Evolutionary conservation across 2,797 vertebrate species (phyloP).

Genomic region (Ctenochaetus hawaiiensis): DNA sequence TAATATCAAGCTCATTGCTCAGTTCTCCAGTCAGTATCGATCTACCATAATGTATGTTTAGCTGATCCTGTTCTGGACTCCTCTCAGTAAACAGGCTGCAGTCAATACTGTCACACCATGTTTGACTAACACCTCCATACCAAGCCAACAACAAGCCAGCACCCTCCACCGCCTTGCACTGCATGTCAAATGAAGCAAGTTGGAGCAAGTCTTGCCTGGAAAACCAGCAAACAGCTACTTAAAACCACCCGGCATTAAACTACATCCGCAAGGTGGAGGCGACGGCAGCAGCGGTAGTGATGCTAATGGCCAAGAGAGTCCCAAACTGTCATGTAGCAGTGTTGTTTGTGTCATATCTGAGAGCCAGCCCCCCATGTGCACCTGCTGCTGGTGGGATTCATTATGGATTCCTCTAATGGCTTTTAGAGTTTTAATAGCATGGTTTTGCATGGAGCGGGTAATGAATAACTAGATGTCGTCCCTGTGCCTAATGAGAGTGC

Average conservation of each 20-base stretch:
- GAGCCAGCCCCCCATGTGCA: slow-evolving; percentile 73
- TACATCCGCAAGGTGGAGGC: slow-evolving; percentile 8
- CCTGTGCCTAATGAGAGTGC: slow-evolving; percentile 81
- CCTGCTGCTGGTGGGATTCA: slow-evolving; percentile 83
- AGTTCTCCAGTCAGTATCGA: slow-evolving; percentile 80
- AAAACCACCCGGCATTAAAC: slow-evolving; percentile 46
- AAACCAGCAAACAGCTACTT: slow-evolving; percentile 51
- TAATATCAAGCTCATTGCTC: slow-evolving; percentile 80
- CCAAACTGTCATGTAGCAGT: slow-evolving; percentile 73
- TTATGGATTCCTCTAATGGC: slow-evolving; percentile 85
- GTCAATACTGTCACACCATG: slow-evolving; percentile 78
- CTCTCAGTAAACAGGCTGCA: slow-evolving; percentile 79
- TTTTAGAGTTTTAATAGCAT: slow-evolving; percentile 84
- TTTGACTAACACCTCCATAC: slow-evolving; percentile 77
- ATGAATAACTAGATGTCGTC: slow-evolving; percentile 83
- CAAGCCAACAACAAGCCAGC: slow-evolving; percentile 50
- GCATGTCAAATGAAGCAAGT: slow-evolving; percentile 59
- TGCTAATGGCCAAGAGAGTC: slow-evolving; percentile 75
- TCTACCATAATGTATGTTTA: slow-evolving; percentile 84
- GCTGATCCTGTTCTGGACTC: slow-evolving; percentile 81
- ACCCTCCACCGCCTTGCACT: slow-evolving; percentile 39
- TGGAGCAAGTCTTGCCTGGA: slow-evolving; percentile 17
- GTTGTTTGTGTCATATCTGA: slow-evolving; percentile 77
- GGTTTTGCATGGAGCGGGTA: slow-evolving; percentile 79
- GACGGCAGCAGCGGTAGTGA: slow-evolving; percentile 26